phyloP scores from a whole-genome alignment of 2,888 invertebrate genomes.

The Heliconius hortense region DNA sequence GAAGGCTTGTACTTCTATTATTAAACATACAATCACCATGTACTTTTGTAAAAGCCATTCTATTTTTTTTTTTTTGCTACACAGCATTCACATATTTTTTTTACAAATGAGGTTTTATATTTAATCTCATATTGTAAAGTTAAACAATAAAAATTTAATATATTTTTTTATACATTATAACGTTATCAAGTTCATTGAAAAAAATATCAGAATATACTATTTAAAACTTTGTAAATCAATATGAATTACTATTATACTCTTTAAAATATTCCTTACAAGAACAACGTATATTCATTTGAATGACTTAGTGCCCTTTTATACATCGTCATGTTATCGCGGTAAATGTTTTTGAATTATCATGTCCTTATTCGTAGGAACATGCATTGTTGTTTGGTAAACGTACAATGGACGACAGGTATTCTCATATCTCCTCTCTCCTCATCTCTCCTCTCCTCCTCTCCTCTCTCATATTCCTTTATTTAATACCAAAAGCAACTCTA shows the following conservation, averaged over 20 bases:
- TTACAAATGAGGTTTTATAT: not conserved
- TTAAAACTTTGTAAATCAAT: not conserved
- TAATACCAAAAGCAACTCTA: conserved; percentile 25
- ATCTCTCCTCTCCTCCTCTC: too few relatives aligned
- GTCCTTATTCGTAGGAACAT: conserved; percentile 55
- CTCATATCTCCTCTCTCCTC: too few relatives aligned
- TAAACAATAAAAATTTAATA: not conserved
- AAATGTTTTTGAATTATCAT: conserved; percentile 57
- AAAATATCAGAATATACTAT: not conserved
- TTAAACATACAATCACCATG: conserved; percentile 5
- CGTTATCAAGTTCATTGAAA: not conserved
- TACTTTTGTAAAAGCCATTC: not conserved
- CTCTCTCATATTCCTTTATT: too few relatives aligned
- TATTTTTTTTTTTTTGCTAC: conserved; percentile 1
- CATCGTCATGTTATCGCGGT: conserved; percentile 51
- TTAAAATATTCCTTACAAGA: conserved; percentile 14
- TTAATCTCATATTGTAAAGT: not conserved
- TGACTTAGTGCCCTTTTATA: conserved; percentile 40
- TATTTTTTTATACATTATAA: not conserved
- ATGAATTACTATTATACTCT: not conserved
- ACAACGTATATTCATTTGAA: conserved; percentile 36
- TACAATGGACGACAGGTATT: conserved; percentile 23
- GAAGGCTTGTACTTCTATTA: conserved; percentile 22
- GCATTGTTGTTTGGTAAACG: conserved; percentile 46
- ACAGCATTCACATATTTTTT: not conserved